Base-by-base conservation (phyloP, 2,113 vertebrate genomes). In the Hemiscyllium ocellatum region DNA sequence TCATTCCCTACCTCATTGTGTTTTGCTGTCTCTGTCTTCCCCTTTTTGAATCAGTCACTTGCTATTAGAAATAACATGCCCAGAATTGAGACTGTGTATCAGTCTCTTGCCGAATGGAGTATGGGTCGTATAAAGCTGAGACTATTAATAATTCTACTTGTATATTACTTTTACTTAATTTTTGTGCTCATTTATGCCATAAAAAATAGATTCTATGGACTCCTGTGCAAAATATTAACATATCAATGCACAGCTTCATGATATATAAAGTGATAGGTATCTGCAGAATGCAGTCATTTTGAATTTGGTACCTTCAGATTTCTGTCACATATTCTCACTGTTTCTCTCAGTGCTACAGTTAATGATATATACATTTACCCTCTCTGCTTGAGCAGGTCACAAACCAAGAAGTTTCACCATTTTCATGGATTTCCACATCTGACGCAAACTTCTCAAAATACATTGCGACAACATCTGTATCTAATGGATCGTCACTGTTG, bases 381-480 rank as follows among this genome's bases (percentile, higher is more conserved):
- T 96, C 95, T 29, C 94, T 95, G 52, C 95, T 96, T 47, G 95
- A 15, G 68, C 96, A 95, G 70, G 96, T 96, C 8, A 97, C 96
- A 96, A 97, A 96, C 96, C 97, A 97, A 33, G 96, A 96, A 47
- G 96, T 95, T 95, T 96, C 89, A 8, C 94, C 96, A 37, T 96
- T 90, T 85, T 87, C 96, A 26, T 33, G 95, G 6, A 97, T 95
- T 95, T 94, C 69, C 50, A 95, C 61, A 3, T 96, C 95, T 10
- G 96, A 95, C 52, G 96, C 90, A 94, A 96, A 96, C 70, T 96
- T 96, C 72, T 97, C 97, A 96, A 97, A 96, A 80, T 97, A 97
- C 96, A 97, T 76, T 68, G 33, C 50, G 61, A 97, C 95, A 17
- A 95, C 95, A 0, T 97, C 96, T n/a, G 96, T 96, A 1, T 96